Base-by-base conservation (phyloP, 2,888 invertebrate species). In the Cancer borealis region DNA sequence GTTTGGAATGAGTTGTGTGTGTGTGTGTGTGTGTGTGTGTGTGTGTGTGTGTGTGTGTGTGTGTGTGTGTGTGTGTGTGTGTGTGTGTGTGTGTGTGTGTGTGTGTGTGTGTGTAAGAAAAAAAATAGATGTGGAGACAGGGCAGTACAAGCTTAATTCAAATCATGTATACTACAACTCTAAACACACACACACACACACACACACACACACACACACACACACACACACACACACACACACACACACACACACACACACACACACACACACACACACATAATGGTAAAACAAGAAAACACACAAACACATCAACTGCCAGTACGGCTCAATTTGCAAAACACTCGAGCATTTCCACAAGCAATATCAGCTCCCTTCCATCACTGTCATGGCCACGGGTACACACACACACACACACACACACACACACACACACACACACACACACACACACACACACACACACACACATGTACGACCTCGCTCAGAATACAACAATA, bases 161-260 rank as follows among this genome's bases (percentile, higher is more conserved):
- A 39, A 39, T 39, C 39, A 39, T 39, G 39, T 39, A 39, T 39
- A 39, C 39, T 39, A 90, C 90, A 90, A 39, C 30, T 39, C 30
- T 39, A 88, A 17, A 88, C 88, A 88, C 88, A 88, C 88, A 88
- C 88, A 88, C 88, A 46, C 88, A 47, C 88, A 12, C 47, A 88
- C 88, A 26, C 26, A n/a, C 47, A 47, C 46, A 73, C 73, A 73
- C 73, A 45, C 4, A 45, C 91, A 91, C 10, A 66, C 91, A 90
- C 91, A 66, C 66, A 73, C 91, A 91, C 60, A 91, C 73, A 73
- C 60, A 91, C 91, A 49, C 45, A 73, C 46, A 91, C 21, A 45
- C 45, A n/a, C 73, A 91, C 91, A 91, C 47, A 54, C 79, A 73
- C 91, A 91, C 84, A 84, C 84, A 84, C 84, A 84, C 39, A 84